Base-by-base conservation (phyloP, 1,140 invertebrate genomes). In the Heliconius himera region DNA sequence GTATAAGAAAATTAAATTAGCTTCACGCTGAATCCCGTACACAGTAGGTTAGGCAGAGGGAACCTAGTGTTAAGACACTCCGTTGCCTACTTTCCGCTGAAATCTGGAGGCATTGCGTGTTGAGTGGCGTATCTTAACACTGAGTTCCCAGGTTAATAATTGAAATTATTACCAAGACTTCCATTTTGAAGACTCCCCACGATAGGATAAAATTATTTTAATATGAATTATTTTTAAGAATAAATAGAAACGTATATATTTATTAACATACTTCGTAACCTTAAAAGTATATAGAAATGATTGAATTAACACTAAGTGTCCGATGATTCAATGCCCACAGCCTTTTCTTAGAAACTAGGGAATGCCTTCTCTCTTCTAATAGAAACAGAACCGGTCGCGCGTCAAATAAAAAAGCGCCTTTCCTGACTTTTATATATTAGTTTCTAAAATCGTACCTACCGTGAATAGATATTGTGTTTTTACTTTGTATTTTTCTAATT, bases 281-380 rank as follows among this genome's bases (percentile, higher is more conserved):
- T 51, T 18, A 51, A 51, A 51, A 20, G 49, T 20, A 0, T 51
- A 20, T 20, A 51, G 49, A 51, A 51, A 51, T 51, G 1, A 60
- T 60, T 60, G 54, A 60, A 60, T 60, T 29, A 26, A 3, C 26
- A 76, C 41, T 26, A 70, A 70, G 33, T 41, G n/a, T 49, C 26
- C 76, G 70, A 71, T 77, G 70, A 77, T 56, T 77, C 76, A 72
- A 71, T 66, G 72, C 22, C 8, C n/a, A 60, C 18, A 72, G 70
- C 29, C 76, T 72, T 77, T 77, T 77, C 60, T 26, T 66, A 46
- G 41, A 46, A 74, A 73, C 49, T 33, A 29, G 72, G 51, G 72
- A 78, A 74, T 74, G 72, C 29, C 51, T 78, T 78, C 77, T 78
- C 77, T 78, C 72, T 74, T 78, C 73, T 18, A 78, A 74, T 74